Percentiles rank a stretch among this genome's conserved stretches.
These are phyloP conservation scores for Heteronetta atricapilla DNA, from an alignment of 2,113 vertebrate genomes.

Conservation along the genomic window DNA sequence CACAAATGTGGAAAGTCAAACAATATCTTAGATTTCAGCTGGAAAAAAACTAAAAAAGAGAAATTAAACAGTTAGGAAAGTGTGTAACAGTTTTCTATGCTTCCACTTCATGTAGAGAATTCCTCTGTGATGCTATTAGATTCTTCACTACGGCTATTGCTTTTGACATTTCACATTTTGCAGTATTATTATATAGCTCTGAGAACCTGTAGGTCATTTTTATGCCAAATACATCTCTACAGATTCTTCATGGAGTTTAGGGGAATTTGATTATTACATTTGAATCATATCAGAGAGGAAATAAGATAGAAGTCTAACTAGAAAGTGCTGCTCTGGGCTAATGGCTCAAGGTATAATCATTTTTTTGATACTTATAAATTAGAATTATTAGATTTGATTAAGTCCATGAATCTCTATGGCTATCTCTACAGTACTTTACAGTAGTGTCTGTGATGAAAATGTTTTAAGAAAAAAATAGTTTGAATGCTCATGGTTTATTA, in stretches of 20 bases:
- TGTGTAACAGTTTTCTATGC: not conserved
- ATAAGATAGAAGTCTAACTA: not conserved
- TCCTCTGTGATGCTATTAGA: not conserved
- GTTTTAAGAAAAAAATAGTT: not conserved
- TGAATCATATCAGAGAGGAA: not conserved
- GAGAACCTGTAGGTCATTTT: not conserved
- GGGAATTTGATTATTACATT: not conserved
- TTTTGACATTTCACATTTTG: not conserved
- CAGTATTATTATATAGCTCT: not conserved
- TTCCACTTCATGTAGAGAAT: not conserved
- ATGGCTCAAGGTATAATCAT: not conserved
- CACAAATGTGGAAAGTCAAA: not conserved
- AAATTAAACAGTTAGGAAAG: not conserved
- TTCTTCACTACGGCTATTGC: not conserved
- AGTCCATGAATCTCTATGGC: not conserved
- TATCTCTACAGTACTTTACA: not conserved
- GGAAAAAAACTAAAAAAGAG: not conserved
- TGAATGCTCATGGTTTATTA: not conserved
- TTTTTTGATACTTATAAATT: not conserved
- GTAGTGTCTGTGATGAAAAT: not conserved
- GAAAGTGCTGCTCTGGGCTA: not conserved
- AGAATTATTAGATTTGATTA: not conserved
- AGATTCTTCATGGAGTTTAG: not conserved
- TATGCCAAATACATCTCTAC: not conserved
- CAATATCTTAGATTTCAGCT: not conserved